Base-by-base conservation (phyloP, 2,888 invertebrate genomes). In the Drosophila prostipennis region DNA sequence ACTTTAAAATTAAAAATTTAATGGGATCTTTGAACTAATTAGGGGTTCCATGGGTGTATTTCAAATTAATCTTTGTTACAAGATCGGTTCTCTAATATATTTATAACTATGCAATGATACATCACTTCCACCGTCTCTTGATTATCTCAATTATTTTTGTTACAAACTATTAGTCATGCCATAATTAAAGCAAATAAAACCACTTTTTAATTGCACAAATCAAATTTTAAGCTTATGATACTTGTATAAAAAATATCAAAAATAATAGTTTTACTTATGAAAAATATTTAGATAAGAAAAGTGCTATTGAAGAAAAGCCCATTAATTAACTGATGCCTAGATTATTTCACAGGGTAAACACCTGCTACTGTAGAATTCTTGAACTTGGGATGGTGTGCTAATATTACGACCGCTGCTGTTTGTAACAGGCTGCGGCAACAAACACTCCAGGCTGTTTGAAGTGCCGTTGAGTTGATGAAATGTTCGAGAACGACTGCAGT, bases 401-500 rank as follows among this genome's bases (percentile, higher is more conserved):
- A 14, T 45, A 23, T 32, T 32, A 10, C 60, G 10, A 10, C 29
- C 58, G 10, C 26, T 26, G 42, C 16, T 57, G 57, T 59, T 8
- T 39, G 40, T 37, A 42, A 19, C 16, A n/a, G 29, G 39, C 29
- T 19, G 14, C 40, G 26, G 40, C 34, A 36, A 46, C 13, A 23
- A 46, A 61, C 46, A 61, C 61, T 61, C 2, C 19, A 55, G 29
- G 29, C 48, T 16, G 7, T 13, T n/a, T 43, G 16, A 23, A 61
- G 43, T 60, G 60, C 14, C 16, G 61, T 19, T 55, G 37, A 29
- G 19, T 39, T 29, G 1, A 32, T 63, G 46, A 61, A 58, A 63
- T 34, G 63, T 61, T 61, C 61, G 48, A 61, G 61, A 61, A 61
- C n/a, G 3, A 3, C 19, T 74, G 43, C 65, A 51, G 39, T 14